Evolutionary conservation across 2,113 vertebrate genomes (phyloP).

Genomic region (Rhinopithecus roxellana): DNA sequence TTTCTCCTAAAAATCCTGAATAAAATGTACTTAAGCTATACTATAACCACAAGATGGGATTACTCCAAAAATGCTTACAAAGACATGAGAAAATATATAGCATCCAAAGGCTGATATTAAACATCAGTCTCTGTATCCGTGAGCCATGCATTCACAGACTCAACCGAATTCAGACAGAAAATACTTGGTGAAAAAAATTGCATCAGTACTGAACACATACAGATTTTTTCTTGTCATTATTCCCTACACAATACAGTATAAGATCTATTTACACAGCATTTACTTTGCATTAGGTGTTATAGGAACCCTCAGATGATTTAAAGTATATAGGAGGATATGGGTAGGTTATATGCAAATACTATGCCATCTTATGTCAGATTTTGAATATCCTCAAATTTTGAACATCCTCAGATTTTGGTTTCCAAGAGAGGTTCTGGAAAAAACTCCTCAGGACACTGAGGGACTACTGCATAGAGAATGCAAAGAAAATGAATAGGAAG

Average conservation of each 20-base stretch:
- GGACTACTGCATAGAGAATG: background rate
- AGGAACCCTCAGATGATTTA: background rate
- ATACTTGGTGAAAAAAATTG: background rate
- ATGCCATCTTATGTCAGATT: background rate
- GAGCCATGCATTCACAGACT: background rate
- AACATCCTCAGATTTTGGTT: background rate
- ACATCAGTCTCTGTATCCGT: background rate
- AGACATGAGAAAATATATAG: background rate
- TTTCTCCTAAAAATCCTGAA: background rate
- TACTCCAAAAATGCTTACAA: background rate
- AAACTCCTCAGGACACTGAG: background rate
- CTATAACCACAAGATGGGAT: background rate
- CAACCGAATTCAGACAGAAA: background rate
- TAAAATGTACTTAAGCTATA: background rate
- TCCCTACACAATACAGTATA: no score
- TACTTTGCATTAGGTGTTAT: background rate
- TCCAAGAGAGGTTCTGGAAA: background rate
- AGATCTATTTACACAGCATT: no score
- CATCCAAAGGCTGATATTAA: background rate
- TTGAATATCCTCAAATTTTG: background rate
- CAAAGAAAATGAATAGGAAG: background rate
- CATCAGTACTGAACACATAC: background rate
- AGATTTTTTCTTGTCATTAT: background rate
- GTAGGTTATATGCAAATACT: background rate
- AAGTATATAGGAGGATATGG: background rate